Conservation (phyloP, 2,888 invertebrate species). For the Stenoptilia bipunctidactyla region DNA sequence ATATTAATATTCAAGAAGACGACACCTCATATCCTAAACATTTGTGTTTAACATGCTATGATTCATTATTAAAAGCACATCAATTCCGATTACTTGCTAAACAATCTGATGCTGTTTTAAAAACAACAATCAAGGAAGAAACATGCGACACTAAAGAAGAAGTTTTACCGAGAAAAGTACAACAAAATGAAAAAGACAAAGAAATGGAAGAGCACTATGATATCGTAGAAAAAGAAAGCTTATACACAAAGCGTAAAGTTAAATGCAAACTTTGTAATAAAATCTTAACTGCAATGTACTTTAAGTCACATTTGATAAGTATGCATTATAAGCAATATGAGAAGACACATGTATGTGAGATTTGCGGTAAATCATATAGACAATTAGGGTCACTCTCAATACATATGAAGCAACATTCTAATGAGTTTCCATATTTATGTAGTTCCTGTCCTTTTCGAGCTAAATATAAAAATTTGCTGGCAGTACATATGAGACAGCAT, state of each 20-base stretch:
- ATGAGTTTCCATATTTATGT: conserved; percentile 16
- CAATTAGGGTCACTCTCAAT: conserved; percentile 28
- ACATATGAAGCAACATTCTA: conserved; percentile 19
- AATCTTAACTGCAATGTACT: not conserved
- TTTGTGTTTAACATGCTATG: not conserved
- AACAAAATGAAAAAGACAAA: not conserved
- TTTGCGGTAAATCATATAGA: conserved; percentile 29
- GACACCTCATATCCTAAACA: not conserved
- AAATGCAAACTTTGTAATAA: not conserved
- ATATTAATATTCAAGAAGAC: not conserved
- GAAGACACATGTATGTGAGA: conserved; percentile 26
- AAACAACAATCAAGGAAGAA: not conserved
- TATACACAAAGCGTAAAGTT: not conserved
- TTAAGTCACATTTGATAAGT: not conserved
- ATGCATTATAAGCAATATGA: conserved; percentile 26
- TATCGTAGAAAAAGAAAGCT: not conserved
- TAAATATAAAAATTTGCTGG: conserved; percentile 13
- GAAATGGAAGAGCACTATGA: not conserved
- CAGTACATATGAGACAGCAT: conserved; percentile 14
- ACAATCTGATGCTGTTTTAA: not conserved
- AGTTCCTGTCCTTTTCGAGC: conserved; percentile 16
- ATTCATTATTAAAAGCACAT: not conserved
- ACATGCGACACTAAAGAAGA: not conserved
- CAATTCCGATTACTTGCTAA: not conserved
- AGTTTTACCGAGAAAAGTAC: not conserved